phyloP scores from a whole-genome alignment of 2,888 invertebrate species.

The Hydraecia micacea region DNA sequence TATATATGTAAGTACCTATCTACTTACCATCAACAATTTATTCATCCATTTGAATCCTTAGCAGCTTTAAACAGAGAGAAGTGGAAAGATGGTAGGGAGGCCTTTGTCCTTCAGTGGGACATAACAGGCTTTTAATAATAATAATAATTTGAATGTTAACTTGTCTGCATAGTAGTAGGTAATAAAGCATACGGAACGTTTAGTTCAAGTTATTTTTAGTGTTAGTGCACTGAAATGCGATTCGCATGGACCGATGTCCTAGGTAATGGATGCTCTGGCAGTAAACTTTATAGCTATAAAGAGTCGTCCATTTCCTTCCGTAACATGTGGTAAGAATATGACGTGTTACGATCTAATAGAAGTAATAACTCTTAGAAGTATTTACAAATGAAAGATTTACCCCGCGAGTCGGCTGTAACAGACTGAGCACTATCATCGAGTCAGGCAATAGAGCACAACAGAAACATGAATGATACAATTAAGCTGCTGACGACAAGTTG shows the following conservation, averaged over 20 bases:
- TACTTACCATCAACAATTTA: neutral
- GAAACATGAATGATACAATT: constrained; percentile 25
- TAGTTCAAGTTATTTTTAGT: constrained; percentile 2
- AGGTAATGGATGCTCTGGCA: neutral
- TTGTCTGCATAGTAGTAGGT: neutral
- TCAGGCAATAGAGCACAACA: constrained; percentile 14
- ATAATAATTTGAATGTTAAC: neutral
- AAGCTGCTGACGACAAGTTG: constrained; percentile 22
- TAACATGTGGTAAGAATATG: neutral
- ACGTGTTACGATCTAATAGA: neutral
- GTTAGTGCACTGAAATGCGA: constrained; percentile 18
- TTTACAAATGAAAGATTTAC: neutral
- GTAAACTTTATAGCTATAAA: neutral
- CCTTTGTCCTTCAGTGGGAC: no score
- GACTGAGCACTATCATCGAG: neutral
- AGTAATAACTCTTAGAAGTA: constrained; percentile 6
- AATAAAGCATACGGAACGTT: constrained; percentile 1
- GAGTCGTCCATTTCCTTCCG: constrained; percentile 16
- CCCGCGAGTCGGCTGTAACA: neutral
- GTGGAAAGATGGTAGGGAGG: no score
- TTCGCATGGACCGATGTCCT: neutral
- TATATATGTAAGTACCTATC: no score
- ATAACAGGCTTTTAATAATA: no score
- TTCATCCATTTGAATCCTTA: no score
- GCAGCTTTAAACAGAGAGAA: no score